Evolutionary conservation across 1,140 invertebrate genomes (phyloP).

Genomic region (Lordiphosa clarofinis): DNA sequence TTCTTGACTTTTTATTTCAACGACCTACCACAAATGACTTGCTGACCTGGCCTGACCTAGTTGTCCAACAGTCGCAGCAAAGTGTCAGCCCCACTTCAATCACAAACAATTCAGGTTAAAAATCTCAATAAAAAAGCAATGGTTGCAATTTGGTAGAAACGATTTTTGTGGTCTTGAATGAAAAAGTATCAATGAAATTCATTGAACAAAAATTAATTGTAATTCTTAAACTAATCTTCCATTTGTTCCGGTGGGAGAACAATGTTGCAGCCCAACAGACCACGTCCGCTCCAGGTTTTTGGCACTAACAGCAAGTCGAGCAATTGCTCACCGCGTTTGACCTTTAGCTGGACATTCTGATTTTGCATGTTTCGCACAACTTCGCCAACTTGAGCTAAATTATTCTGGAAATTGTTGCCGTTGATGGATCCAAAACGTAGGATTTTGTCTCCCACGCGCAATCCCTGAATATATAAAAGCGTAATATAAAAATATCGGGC

Average conservation of each 20-base stretch:
- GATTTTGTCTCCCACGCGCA: conserved; percentile 87
- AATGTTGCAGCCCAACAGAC: conserved; percentile 89
- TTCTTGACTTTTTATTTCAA: too few species aligned
- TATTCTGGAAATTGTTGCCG: conserved; percentile 85
- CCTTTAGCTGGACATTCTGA: conserved; percentile 82
- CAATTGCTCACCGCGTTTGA: conserved; percentile 82
- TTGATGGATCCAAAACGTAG: conserved; percentile 92
- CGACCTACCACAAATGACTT: too few species aligned
- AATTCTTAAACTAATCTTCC: conserved; percentile 57
- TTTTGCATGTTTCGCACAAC: conserved; percentile 89
- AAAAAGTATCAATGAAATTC: conserved; percentile 8
- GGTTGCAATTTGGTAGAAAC: conserved; percentile 22
- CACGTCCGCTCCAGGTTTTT: conserved; percentile 86
- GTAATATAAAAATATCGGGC: background rate
- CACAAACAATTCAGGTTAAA: conserved; percentile 1
- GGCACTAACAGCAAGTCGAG: conserved; percentile 84
- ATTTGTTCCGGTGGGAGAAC: conserved; percentile 81
- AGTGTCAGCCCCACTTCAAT: conserved; percentile 7
- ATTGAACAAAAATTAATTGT: conserved; percentile 13
- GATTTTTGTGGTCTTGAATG: conserved; percentile 18
- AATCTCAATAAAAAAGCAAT: conserved; percentile 43
- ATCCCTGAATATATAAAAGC: conserved; percentile 83
- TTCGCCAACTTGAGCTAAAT: conserved; percentile 84
- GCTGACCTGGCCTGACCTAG: too few species aligned
- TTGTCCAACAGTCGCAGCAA: background rate